Conservation (phyloP, 2,888 invertebrate species). For the Machimus rusticus region DNA sequence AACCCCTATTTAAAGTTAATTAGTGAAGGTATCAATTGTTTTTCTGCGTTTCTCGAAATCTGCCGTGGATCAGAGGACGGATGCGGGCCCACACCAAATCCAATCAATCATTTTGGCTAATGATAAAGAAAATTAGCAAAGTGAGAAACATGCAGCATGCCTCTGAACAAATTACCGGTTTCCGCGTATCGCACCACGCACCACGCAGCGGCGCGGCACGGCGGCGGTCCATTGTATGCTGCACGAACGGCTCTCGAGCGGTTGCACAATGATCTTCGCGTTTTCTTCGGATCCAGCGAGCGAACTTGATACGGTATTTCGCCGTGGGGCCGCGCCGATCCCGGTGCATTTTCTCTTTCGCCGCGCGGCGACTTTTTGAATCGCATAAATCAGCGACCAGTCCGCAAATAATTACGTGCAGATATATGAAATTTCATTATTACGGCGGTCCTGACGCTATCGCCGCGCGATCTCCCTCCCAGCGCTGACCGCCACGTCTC, state of each 20-base stretch:
- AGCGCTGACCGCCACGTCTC: not conserved
- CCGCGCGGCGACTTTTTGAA: not conserved
- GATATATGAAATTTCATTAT: slow-evolving; percentile 34
- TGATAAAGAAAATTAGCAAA: slow-evolving; percentile 17
- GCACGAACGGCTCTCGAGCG: not conserved
- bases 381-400: slow-evolving; percentile 16
- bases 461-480: not conserved
- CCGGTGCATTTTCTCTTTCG: not conserved
- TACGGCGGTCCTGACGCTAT: slow-evolving; percentile 13
- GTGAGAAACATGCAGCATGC: slow-evolving; percentile 5
- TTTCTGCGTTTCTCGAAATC: not conserved
- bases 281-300: not conserved
- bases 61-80: not conserved
- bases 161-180: not conserved
- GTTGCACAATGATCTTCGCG: slow-evolving; percentile 12
- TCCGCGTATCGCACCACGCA: not conserved
- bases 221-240: slow-evolving; percentile 10
- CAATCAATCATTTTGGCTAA: slow-evolving; percentile 31
- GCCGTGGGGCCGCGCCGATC: not conserved
- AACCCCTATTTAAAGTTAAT: not conserved
- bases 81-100: not conserved
- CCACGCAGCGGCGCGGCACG: not conserved
- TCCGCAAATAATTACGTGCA: slow-evolving; percentile 27
- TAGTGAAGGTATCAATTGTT: not conserved
- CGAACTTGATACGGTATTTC: not conserved